Conservation (phyloP, 2,113 vertebrate species). For the Cyprinodon brontotheroides region DNA sequence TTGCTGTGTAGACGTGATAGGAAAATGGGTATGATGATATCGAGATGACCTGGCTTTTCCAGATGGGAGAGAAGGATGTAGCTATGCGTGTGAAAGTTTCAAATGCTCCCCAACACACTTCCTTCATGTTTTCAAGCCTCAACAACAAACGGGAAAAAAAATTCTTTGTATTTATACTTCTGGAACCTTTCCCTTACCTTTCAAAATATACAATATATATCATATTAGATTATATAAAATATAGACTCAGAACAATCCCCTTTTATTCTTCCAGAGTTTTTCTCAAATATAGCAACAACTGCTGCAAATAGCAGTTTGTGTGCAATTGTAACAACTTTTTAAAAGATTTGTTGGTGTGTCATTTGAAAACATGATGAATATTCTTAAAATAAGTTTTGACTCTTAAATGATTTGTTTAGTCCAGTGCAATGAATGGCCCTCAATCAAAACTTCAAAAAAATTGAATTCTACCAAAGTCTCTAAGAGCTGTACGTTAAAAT, state of each 20-base stretch:
- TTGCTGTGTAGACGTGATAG: conserved; percentile 60
- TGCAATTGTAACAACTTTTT: conserved; percentile 75
- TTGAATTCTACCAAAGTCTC: conserved; percentile 70
- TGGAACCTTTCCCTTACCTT: conserved; percentile 80
- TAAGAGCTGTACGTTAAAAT: conserved; percentile 73
- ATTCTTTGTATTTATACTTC: conserved; percentile 75
- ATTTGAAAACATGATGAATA: conserved; percentile 79
- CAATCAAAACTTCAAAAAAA: conserved; percentile 71
- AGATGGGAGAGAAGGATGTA: conserved; percentile 69
- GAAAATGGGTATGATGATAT: conserved; percentile 56
- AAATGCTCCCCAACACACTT: conserved; percentile 77
- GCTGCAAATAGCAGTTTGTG: conserved; percentile 77
- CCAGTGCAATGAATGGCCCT: conserved; percentile 83
- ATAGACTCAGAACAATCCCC: conserved; percentile 82
- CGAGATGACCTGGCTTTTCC: conserved; percentile 58
- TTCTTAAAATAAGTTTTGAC: conserved; percentile 76
- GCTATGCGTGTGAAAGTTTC: conserved; percentile 74
- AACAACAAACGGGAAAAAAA: conserved; percentile 74
- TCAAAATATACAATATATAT: conserved; percentile 86
- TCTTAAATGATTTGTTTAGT: conserved; percentile 74
- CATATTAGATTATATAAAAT: conserved; percentile 84
- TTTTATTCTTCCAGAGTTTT: conserved; percentile 79
- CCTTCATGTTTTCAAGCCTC: conserved; percentile 77
- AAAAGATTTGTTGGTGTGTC: conserved; percentile 77
- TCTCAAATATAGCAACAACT: conserved; percentile 79